phyloP scores from a whole-genome alignment of 2,113 vertebrate genomes.

The Chelonoidis abingdonii region DNA sequence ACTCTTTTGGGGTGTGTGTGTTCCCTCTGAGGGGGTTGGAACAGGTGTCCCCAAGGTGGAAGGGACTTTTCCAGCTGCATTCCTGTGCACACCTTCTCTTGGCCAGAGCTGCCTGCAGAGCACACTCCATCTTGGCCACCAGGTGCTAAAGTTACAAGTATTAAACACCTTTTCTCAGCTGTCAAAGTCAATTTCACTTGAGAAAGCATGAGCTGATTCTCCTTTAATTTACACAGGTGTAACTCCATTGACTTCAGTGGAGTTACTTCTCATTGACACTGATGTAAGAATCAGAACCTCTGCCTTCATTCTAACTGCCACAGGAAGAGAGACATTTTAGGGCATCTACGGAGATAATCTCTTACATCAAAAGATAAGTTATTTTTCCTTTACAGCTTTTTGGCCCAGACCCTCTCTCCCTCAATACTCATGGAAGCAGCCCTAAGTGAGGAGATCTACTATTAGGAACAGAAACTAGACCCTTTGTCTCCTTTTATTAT shows the following conservation, averaged over 20 bases:
- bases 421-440: not conserved
- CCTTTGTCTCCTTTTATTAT: not conserved
- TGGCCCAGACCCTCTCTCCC: not conserved
- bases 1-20: no score
- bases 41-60: no score
- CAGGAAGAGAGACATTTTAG: not conserved
- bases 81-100: no score
- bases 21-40: no score
- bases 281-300: not conserved
- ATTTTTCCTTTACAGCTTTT: not conserved
- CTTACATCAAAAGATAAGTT: not conserved
- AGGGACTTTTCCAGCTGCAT: no score
- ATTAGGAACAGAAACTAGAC: not conserved
- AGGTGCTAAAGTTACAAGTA: not conserved
- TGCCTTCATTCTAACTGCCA: not conserved
- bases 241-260: not conserved
- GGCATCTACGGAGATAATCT: not conserved
- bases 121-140: no score
- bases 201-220: not conserved
- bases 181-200: not conserved
- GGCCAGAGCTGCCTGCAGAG: no score
- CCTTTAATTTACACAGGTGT: not conserved
- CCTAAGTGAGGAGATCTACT: constrained; percentile 4
- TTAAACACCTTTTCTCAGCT: not conserved
- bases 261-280: not conserved